Evolutionary conservation across 92 coral and sea anemone genomes (phyloP), one percentile per base, ranked within the genome.

Genomic region (Heteractis magnifica): DNA sequence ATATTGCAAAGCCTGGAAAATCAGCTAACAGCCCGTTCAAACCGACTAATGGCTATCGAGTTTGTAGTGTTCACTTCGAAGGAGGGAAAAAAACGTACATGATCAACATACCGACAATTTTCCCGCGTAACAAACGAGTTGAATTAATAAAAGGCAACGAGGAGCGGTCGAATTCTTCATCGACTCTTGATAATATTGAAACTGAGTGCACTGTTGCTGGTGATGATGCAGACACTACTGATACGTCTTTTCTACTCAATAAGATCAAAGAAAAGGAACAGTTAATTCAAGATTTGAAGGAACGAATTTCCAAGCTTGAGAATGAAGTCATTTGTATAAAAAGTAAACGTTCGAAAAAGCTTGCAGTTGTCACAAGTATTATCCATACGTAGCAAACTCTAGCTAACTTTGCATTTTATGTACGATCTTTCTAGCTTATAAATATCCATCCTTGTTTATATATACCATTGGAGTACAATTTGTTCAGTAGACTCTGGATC

Each of bases 21-120:
- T 79, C 86, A 56, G 7, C 8, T 18, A 77, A 65, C 23, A 76
- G 72, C 44, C 53, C 65, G 51, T 83, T 83, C 72, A 77, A 20
- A 18, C 83, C 86, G 16, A 85, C 18, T 53, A 56, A 79, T 49
- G 85, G 77, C 15, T 83, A 88, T 71, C 85, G 88, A n/a, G 85
- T 74, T 49, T 80, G 91, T 60, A 84, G 71, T 76, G 72, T 51
- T 53, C 83, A 88, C 56, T 88, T 85, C 77, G 82, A 79, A 9
- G 89, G 89, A 72, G 91, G 86, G 8, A 77, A 80, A 64, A 88
- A 88, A 81, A 75, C 86, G 49, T 84, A 80, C 78, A 70, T 87
- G 82, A 82, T 59, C 82, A 87, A 82, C 76, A 81, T 82, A 75
- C 82, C 90, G 34, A 72, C 76, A 52, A 79, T 52, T 71, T 79